Conservation (phyloP, 2,797 vertebrate genomes). For the Prunella strophiata region DNA sequence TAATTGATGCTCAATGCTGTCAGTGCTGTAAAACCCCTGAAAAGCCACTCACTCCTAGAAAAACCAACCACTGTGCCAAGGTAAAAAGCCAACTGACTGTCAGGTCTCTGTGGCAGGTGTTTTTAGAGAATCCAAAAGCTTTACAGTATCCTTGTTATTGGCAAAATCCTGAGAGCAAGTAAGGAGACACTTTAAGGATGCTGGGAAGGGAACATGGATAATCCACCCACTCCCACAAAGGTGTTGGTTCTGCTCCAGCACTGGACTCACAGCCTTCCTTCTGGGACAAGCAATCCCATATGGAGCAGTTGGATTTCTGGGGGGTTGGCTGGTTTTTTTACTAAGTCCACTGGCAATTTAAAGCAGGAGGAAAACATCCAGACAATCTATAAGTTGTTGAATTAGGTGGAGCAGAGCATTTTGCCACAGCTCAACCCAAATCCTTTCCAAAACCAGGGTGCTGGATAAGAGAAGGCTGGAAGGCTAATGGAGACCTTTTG, state of each 20-base stretch:
- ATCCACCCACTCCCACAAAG: background rate
- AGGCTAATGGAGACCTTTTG: conserved; percentile 7
- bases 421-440: background rate
- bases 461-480: background rate
- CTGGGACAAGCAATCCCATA: background rate
- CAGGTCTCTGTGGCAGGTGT: background rate
- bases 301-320: accelerated
- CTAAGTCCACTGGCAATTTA: background rate
- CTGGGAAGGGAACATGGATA: background rate
- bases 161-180: conserved; percentile 11
- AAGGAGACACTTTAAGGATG: background rate
- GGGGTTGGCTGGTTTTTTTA: background rate
- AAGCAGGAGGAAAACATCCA: background rate
- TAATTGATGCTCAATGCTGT: background rate
- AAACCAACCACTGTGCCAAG: background rate
- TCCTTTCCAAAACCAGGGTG: background rate
- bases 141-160: background rate
- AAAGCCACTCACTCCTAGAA: background rate
- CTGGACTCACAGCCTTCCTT: background rate
- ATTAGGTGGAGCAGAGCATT: background rate
- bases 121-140: background rate
- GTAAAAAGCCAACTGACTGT: background rate
- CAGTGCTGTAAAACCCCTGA: background rate
- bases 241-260: background rate
- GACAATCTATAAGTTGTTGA: background rate